Base-by-base conservation (phyloP, 37 sponge, comb jelly and placozoan genomes). In the Theonella swinhoei region DNA sequence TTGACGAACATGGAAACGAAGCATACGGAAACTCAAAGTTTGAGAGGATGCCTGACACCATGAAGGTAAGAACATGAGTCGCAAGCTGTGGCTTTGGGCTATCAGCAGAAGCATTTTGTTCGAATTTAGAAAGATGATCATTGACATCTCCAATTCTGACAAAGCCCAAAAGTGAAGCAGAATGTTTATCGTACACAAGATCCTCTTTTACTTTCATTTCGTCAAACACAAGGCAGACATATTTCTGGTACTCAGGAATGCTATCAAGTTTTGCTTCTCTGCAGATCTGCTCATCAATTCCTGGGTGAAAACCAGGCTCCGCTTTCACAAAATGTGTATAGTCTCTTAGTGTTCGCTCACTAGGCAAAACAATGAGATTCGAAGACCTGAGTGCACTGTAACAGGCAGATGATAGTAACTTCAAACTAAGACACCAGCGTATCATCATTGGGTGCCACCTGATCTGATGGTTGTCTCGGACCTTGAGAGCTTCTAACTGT, bases 121-220 rank as follows among this genome's bases (percentile, higher is more conserved):
- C 63, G 37, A 77, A 59, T 77, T 79, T 65, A 24, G 68, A 79
- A 25, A 81, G 58, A 25, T 70, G 65, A 42, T 69, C 32, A n/a
- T 69, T 81, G 7, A 81, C 36, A 42, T 81, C 60, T 54, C 82
- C 71, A 23, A 81, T 19, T n/a, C 70, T n/a, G 22, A 70, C 59
- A 47, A 81, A 69, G 11, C 80, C 80, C 23, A 65, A 28, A 43
- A 79, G 38, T 35, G 38, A 67, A 28, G 31, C 66, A 39, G 80
- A 39, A 36, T 65, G 31, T 60, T 82, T 82, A 58, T 82, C 64
- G 28, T 42, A 82, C 35, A 82, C 83, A 20, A 82, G 63, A 25
- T 47, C 82, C 36, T 80, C 82, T 37, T 73, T 72, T 23, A 85
- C 38, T 63, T 84, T 74, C 34, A 84, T 38, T 84, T 80, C 81